Percentiles rank a stretch among this genome's conserved stretches.
Evolutionary conservation across 2,797 vertebrate species (phyloP).

Genomic region (Threskiornis aethiopicus): DNA sequence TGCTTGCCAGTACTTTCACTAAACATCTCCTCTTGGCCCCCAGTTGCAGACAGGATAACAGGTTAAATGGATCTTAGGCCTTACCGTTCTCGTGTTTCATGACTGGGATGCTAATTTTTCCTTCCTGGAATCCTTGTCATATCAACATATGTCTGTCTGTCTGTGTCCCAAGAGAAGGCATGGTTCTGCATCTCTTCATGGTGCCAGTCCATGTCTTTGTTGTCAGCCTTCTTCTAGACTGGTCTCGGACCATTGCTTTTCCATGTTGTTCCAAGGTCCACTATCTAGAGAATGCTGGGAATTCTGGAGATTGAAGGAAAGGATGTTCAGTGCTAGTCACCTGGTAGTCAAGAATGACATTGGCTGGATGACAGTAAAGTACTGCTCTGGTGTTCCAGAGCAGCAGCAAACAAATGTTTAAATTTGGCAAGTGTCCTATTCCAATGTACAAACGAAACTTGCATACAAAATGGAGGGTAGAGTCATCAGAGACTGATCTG

Average conservation of each 20-base stretch:
- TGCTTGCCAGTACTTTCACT: background rate
- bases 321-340: background rate
- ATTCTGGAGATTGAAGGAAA: background rate
- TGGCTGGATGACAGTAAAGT: background rate
- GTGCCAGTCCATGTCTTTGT: background rate
- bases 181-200: background rate
- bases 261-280: background rate
- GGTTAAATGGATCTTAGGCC: background rate
- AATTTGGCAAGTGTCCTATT: background rate
- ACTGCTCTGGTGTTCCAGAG: background rate
- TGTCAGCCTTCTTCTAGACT: background rate
- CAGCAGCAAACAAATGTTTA: background rate
- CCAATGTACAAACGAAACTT: background rate
- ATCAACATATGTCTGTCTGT: no score
- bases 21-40: background rate
- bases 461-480: background rate
- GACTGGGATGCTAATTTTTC: background rate
- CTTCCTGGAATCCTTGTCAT: background rate
- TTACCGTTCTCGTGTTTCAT: background rate
- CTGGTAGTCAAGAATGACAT: background rate
- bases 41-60: background rate
- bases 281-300: background rate
- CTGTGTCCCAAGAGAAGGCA: background rate
- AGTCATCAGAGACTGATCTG: background rate
- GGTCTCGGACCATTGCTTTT: background rate